These are phyloP conservation scores for Dendropsophus ebraccatus DNA, from an alignment of 2,113 vertebrate species.

Conservation along the genomic window DNA sequence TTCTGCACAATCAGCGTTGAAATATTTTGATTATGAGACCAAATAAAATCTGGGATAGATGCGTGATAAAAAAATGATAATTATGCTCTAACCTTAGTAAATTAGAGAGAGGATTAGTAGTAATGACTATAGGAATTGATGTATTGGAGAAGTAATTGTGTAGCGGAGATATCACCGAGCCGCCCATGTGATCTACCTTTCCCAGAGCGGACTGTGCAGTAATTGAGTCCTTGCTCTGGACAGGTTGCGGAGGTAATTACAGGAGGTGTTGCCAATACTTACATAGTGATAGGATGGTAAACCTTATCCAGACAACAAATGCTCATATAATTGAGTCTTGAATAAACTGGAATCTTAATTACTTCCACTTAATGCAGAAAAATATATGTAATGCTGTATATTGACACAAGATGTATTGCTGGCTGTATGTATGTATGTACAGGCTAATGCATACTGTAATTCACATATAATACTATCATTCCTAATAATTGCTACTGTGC, in stretches of 20 bases:
- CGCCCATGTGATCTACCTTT: neutral
- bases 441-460: neutral
- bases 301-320: slow-evolving; percentile 3
- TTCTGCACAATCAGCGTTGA: neutral
- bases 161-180: neutral
- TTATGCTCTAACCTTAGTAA: neutral
- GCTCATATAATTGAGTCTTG: slow-evolving; percentile 9
- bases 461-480: too few species aligned
- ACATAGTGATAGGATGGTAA: neutral
- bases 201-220: neutral
- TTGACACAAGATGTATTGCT: neutral
- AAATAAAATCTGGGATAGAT: neutral
- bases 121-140: neutral
- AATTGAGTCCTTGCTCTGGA: slow-evolving; percentile 1
- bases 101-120: neutral
- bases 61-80: neutral
- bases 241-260: slow-evolving; percentile 10
- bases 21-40: neutral
- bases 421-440: neutral
- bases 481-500: too few species aligned
- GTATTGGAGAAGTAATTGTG: neutral
- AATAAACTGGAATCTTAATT: slow-evolving; percentile 8
- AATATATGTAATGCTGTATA: neutral
- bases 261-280: neutral
- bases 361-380: neutral